These are phyloP conservation scores for Octonoba sinensis DNA, from an alignment of 2,888 invertebrate species.

Conservation along the genomic window DNA sequence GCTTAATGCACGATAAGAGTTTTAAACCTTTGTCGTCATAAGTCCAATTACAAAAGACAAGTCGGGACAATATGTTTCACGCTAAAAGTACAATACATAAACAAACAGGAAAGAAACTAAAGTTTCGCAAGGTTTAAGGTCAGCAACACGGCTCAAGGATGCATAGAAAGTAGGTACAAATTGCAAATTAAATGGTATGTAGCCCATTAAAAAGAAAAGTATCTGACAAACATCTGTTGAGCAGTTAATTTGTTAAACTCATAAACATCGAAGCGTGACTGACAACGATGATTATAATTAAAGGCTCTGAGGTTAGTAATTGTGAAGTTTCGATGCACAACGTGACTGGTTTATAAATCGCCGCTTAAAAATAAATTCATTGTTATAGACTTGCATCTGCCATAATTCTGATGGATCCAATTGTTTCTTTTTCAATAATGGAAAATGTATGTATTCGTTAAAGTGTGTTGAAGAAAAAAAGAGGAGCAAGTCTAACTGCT, in stretches of 20 bases:
- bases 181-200: not conserved
- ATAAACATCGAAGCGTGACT: too few species aligned
- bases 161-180: not conserved
- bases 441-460: too few species aligned
- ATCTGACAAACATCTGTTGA: not conserved
- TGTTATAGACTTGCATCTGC: too few species aligned
- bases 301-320: constrained; percentile 34
- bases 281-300: constrained; percentile 38
- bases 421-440: too few species aligned
- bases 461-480: too few species aligned
- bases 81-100: not conserved
- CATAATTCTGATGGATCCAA: too few species aligned
- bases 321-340: constrained; percentile 11
- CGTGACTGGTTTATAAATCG: constrained; percentile 30
- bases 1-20: not conserved
- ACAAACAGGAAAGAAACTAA: not conserved
- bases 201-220: not conserved
- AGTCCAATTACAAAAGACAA: constrained; percentile 7
- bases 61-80: not conserved
- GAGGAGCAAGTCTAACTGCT: too few species aligned
- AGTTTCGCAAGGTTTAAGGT: constrained; percentile 11
- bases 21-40: constrained; percentile 9
- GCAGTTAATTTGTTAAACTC: not conserved
- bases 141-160: constrained; percentile 9
- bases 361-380: too few species aligned